Base-by-base conservation (phyloP, 2,113 vertebrate species). In the Oncorhynchus tshawytscha region DNA sequence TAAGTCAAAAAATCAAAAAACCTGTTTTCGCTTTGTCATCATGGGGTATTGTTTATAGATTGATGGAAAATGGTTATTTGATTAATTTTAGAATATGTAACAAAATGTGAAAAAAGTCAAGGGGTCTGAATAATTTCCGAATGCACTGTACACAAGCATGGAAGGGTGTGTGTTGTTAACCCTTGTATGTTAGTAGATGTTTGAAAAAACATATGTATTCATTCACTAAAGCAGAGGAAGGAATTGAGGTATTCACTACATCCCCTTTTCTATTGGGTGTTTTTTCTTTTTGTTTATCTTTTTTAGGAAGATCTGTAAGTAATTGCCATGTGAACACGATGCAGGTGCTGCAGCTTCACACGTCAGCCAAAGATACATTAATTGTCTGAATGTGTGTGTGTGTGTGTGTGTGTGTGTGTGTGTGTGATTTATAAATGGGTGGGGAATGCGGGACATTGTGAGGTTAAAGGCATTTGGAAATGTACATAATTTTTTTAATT, bases 361-460 rank as follows among this genome's bases (percentile, higher is more conserved):
- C 1, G 70, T 82, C 90, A 90, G 92, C 92, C 92, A 94, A 94
- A 94, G 92, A 93, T 92, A 91, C 86, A 83, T 89, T 80, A 78
- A 83, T 71, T 81, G 74, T 90, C 86, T 85, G 88, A 90, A 89
- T 88, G 86, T 90, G 88, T 85, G 86, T 85, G 85, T 82, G 80
- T 79, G 86, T 49, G 73, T 77, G 59, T 71, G n/a, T 72, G 64
- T 11, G 16, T 59, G 48, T 72, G 74, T 27, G 25, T 27, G 25
- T 2, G 25, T 77, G 76, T 78, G 71, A 73, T 85, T 90, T 86
- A 78, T 82, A 86, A 84, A 85, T 68, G 77, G 82, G 73, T 20
- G 48, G 74, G 82, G 65, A 84, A 45, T 20, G 54, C 73, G 54
- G 76, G 84, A 54, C 51, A 81, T 45, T 69, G 67, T 69, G 67